Base-by-base conservation (phyloP, 2,113 vertebrate genomes). In the Misgurnus mizolepis region DNA sequence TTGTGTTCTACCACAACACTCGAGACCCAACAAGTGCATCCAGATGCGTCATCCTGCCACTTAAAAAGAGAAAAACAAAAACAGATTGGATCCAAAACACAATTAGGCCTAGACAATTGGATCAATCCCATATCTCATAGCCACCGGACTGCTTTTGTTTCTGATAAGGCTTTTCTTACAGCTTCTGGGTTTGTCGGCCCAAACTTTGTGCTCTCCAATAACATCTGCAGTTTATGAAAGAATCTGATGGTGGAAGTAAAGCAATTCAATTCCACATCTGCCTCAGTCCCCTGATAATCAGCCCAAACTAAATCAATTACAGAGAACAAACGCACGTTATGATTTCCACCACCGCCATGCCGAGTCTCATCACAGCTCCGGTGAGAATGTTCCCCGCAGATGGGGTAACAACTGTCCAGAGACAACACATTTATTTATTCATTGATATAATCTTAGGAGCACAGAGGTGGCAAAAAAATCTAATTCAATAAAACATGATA, bases 281-380 rank as follows among this genome's bases (percentile, higher is more conserved):
- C 81, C 60, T 80, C 80, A 89, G 90, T 90, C 87, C 88, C 72
- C 17, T 76, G 86, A 87, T 85, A 88, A 79, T 88, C 87, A 84
- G 88, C 81, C 88, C 88, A 55, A 82, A 84, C 89, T 82, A 87
- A 89, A 91, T 90, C 89, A 90, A 92, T 92, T 88, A 92, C 86
- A 88, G 39, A 82, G 87, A 87, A 74, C 65, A 80, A 86, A 83
- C 80, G 80, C 80, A 86, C 80, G 82, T 41, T 56, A 71, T 69
- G 75, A 81, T 67, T 67, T 40, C 56, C 79, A 80, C 43, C 58
- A 80, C 82, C 82, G 11, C 61, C 27, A 81, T 14, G 18, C 64
- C 55, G 15, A 60, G 71, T 60, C 58, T 69, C 64, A 73, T 75
- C 60, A 74, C 40, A 15, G 27, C 56, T 50, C 73, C 22, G 45